Base-by-base conservation (phyloP, 2,888 invertebrate species). In the Aethes cnicana region DNA sequence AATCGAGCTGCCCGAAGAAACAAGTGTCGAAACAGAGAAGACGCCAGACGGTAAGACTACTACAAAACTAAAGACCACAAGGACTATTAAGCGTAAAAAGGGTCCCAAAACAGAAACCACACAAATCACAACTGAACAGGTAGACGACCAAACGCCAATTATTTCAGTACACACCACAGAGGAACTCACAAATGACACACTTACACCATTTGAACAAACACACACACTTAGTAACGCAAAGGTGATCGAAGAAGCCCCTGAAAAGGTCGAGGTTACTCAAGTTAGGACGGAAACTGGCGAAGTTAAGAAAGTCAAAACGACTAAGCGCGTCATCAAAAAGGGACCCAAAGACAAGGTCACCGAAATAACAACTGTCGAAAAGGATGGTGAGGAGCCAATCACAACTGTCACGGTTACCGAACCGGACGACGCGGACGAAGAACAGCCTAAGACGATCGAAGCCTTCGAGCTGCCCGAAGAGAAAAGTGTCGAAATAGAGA, bases 321-420 rank as follows among this genome's bases (percentile, higher is more conserved):
- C 83, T 1, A 90, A 81, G 54, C 85, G 86, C 1, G 75, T 80
- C 3, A 80, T 88, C 1, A 91, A 82, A 58, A 85, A 77, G 43
- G 90, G 83, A 1, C 66, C 68, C 0, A 84, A 87, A 41, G 69
- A 81, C 52, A 88, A 90, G 61, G 69, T 84, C 6, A 88, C 90
- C 1, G 85, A 84, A 63, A 83, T 84, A n/a, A 72, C 81, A 2
- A 90, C 89, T 5, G 69, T 83, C 9, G 74, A 85, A 54, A 75
- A 80, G 46, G 81, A 84, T 2, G 79, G 75, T 14, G 74, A 82
- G 39, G 62, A 59, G 1, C 78, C 81, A 0, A 62, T 76, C 0
- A 78, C 76, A 0, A 80, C 75, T 0, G 72, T 84, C 0, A 50
- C 60, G 0, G 59, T 66, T 57, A 77, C 42, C 61, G 84, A 68